phyloP scores from a whole-genome alignment of 2,113 vertebrate genomes.

The Phyllostomus discolor region DNA sequence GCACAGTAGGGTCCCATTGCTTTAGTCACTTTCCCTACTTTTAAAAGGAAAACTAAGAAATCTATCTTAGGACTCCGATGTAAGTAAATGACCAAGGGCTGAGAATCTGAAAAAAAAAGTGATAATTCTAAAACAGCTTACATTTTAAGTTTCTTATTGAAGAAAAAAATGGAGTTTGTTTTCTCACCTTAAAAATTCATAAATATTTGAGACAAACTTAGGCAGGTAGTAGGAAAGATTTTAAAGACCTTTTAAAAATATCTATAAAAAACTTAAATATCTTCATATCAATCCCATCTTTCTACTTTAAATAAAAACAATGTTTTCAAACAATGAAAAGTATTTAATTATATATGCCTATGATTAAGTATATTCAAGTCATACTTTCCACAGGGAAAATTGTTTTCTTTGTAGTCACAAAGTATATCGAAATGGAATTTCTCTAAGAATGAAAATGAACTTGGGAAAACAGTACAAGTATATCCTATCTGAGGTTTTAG shows the following conservation, averaged over 20 bases:
- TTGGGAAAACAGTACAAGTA: neutral
- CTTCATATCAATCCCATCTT: neutral
- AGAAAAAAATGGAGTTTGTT: neutral
- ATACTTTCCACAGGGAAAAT: neutral
- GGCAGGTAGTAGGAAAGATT: neutral
- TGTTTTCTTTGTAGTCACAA: neutral
- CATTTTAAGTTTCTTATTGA: neutral
- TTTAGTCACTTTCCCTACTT: neutral
- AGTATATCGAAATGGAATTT: neutral
- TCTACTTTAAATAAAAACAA: slow-evolving; percentile 9
- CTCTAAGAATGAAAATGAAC: neutral
- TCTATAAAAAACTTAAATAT: neutral
- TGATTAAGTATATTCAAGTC: neutral
- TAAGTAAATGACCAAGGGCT: neutral
- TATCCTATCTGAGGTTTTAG: neutral
- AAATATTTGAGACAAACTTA: neutral
- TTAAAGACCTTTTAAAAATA: neutral
- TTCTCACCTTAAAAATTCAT: slow-evolving; percentile 9
- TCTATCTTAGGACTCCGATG: neutral
- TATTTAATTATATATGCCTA: neutral
- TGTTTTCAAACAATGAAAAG: neutral
- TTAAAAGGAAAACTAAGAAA: neutral
- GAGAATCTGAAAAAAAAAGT: neutral
- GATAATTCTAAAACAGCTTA: neutral
- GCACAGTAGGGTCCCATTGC: too few species aligned